Evolutionary conservation across 2,113 vertebrate genomes (phyloP).

Genomic region (Triplophysa siluroides): DNA sequence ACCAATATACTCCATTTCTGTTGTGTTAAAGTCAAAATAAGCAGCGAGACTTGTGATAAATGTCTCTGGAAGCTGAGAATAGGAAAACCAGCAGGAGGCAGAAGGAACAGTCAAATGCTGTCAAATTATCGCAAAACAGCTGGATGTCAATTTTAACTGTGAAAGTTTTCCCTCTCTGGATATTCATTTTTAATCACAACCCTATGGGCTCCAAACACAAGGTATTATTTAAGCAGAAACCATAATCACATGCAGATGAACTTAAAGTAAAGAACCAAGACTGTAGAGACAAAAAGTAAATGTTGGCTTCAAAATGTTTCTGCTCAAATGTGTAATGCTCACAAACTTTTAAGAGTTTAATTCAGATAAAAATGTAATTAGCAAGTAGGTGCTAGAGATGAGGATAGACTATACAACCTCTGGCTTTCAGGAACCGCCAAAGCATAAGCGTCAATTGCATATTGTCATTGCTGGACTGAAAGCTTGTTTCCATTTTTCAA

Average conservation of each 20-base stretch:
- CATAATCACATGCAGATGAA: neutral
- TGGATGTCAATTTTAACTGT: conserved; percentile 10
- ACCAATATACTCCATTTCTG: conserved; percentile 14
- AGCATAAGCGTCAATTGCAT: no score
- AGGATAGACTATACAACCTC: no score
- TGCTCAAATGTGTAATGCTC: no score
- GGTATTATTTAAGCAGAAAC: conserved; percentile 1
- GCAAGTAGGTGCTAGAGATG: no score
- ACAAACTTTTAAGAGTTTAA: no score
- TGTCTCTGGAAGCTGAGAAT: conserved; percentile 9
- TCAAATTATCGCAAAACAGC: conserved; percentile 30
- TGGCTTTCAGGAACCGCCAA: no score
- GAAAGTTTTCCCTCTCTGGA: conserved; percentile 7
- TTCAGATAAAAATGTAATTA: no score
- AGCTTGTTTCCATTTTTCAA: no score
- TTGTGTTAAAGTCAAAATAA: conserved; percentile 32
- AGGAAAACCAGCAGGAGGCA: conserved; percentile 16
- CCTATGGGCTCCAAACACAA: neutral
- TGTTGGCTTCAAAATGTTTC: neutral
- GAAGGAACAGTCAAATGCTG: conserved; percentile 28
- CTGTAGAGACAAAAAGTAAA: neutral
- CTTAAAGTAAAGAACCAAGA: neutral
- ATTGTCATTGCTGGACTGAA: no score
- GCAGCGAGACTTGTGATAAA: conserved; percentile 6
- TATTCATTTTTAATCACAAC: conserved; percentile 25